A percentile compares a stretch with the other conserved stretches of the same genome.
Evolutionary conservation across 2,888 invertebrate genomes (phyloP).

Genomic region (Augiades crinisus): DNA sequence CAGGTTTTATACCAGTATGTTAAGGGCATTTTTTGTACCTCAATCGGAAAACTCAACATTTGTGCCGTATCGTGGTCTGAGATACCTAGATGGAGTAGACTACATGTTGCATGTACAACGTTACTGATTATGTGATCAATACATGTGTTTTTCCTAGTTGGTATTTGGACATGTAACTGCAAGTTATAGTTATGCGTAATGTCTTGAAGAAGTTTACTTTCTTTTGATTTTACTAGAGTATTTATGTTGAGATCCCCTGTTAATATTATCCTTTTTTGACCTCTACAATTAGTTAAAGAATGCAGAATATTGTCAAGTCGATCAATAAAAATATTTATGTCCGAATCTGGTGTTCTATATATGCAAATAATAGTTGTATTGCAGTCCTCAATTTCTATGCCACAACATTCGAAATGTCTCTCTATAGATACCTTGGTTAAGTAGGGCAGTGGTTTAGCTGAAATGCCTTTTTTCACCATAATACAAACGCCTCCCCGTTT

Average conservation of each 20-base stretch:
- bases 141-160: not conserved
- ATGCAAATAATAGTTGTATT: not conserved
- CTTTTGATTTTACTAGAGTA: not conserved
- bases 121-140: constrained; percentile 3
- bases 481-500: not conserved
- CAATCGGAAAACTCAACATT: not conserved
- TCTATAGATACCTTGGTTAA: not conserved
- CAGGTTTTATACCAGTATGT: too few relatives aligned
- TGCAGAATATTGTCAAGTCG: not conserved
- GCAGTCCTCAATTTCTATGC: not conserved
- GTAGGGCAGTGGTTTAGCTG: not conserved
- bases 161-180: not conserved
- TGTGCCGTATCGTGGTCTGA: constrained; percentile 7
- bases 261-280: not conserved
- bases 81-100: not conserved
- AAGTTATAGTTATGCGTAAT: not conserved
- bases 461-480: not conserved
- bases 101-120: not conserved
- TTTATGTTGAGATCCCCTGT: constrained; percentile 1
- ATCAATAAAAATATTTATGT: not conserved
- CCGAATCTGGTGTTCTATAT: not conserved
- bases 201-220: not conserved
- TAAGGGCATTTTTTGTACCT: too few relatives aligned
- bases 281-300: not conserved
- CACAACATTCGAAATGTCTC: constrained; percentile 2